These are phyloP conservation scores for Harpalus rubripes DNA, from an alignment of 2,888 invertebrate species.

Conservation along the genomic window DNA sequence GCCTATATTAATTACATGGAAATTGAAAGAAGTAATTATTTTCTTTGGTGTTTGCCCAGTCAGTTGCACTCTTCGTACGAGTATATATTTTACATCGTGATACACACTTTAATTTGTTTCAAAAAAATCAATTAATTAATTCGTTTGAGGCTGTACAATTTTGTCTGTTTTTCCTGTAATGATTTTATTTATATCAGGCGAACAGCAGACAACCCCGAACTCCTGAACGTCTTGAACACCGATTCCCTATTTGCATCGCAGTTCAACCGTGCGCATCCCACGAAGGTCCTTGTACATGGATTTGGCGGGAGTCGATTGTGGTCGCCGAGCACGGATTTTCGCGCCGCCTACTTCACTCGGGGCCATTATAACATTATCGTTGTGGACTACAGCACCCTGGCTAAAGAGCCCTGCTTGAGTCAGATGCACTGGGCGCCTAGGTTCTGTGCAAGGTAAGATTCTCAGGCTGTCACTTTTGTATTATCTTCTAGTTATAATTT, in stretches of 20 bases:
- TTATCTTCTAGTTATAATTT: too few relatives aligned
- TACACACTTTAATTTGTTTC: too few relatives aligned
- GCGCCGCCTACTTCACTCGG: constrained; percentile 88
- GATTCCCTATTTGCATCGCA: constrained; percentile 86
- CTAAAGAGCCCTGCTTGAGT: constrained; percentile 90
- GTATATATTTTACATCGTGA: too few relatives aligned
- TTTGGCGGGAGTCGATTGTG: constrained; percentile 91
- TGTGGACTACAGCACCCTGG: constrained; percentile 90
- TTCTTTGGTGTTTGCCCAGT: too few relatives aligned
- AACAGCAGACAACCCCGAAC: constrained; percentile 87
- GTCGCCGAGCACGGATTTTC: constrained; percentile 91
- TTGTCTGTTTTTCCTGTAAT: too few relatives aligned
- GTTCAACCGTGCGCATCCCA: constrained; percentile 88
- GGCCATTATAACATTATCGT: constrained; percentile 93
- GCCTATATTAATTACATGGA: too few relatives aligned
- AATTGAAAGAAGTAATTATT: too few relatives aligned
- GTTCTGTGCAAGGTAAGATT: constrained; percentile 74
- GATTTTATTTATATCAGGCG: constrained; percentile 77
- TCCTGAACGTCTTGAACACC: constrained; percentile 84
- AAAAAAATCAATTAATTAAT: too few relatives aligned
- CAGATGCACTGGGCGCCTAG: constrained; percentile 78
- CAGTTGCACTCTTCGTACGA: too few relatives aligned
- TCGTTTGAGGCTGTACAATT: too few relatives aligned
- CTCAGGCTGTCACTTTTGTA: too few relatives aligned
- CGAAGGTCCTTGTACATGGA: constrained; percentile 94